Conservation (phyloP, 1,140 invertebrate species). For the Drosophila sp. region DNA sequence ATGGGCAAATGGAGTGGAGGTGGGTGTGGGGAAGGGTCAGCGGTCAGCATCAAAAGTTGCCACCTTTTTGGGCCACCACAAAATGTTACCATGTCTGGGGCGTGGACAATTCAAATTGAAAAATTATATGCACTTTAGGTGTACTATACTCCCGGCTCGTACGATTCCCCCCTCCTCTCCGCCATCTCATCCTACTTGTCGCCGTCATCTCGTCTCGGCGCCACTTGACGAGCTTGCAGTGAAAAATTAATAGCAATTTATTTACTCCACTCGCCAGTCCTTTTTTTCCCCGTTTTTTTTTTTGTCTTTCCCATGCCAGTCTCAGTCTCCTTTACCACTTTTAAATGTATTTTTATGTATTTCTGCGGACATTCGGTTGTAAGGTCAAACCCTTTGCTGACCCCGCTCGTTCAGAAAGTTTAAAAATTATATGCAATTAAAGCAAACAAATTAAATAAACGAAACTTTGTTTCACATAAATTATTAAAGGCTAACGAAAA, state of each 20-base stretch:
- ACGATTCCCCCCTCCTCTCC: not conserved
- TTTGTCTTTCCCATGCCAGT: constrained; percentile 4
- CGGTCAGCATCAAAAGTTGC: constrained; percentile 46
- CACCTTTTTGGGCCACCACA: constrained; percentile 67
- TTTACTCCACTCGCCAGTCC: constrained; percentile 52
- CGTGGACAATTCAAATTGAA: constrained; percentile 78
- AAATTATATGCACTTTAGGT: constrained; percentile 83
- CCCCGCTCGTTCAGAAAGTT: constrained; percentile 50
- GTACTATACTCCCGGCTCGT: constrained; percentile 26
- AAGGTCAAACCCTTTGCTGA: constrained; percentile 56
- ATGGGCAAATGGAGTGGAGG: not conserved
- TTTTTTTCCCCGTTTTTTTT: not conserved
- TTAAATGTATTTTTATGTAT: constrained; percentile 61
- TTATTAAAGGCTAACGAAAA: constrained; percentile 48
- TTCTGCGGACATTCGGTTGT: constrained; percentile 32
- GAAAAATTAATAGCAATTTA: constrained; percentile 83
- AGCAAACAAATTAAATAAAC: constrained; percentile 70
- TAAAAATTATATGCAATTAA: constrained; percentile 79
- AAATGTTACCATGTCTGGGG: constrained; percentile 49
- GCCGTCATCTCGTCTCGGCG: constrained; percentile 58
- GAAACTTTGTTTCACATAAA: constrained; percentile 53
- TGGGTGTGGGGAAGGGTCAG: not conserved
- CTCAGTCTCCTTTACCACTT: constrained; percentile 24
- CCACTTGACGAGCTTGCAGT: constrained; percentile 74
- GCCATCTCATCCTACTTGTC: not conserved